Evolutionary conservation across 2,113 vertebrate species (phyloP).

Genomic region (Cygnus atratus): DNA sequence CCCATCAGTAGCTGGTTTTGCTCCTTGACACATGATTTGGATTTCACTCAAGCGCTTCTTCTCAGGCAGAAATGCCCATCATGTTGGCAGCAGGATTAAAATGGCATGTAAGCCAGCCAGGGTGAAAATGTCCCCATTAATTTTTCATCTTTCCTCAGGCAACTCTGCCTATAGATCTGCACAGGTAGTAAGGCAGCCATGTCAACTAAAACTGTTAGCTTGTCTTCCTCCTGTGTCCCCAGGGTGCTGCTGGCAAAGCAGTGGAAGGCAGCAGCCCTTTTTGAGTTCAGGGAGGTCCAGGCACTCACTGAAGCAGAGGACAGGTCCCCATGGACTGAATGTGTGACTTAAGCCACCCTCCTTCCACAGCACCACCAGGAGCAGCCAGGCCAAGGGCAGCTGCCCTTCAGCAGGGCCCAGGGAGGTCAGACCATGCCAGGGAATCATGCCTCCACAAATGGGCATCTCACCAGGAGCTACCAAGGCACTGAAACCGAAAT

Average conservation of each 20-base stretch:
- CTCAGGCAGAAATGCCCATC: conserved; percentile 36
- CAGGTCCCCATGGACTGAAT: neutral
- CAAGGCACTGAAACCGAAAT: neutral
- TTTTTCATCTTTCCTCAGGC: conserved; percentile 71
- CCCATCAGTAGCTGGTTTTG: neutral
- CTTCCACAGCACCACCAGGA: neutral
- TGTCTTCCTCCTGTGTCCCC: neutral
- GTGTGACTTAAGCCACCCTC: neutral
- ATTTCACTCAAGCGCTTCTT: conserved; percentile 17
- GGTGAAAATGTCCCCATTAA: conserved; percentile 71
- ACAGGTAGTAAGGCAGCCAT: conserved; percentile 49
- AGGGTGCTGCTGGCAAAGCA: fast-evolving
- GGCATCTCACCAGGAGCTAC: neutral
- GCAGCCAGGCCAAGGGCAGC: fast-evolving
- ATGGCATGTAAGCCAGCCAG: conserved; percentile 59
- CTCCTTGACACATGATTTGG: neutral
- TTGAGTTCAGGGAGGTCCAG: neutral
- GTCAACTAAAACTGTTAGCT: conserved; percentile 8
- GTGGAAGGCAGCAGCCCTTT: neutral
- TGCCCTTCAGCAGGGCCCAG: neutral
- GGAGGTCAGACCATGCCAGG: neutral
- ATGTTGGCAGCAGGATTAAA: conserved; percentile 56
- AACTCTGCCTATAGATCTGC: conserved; percentile 59
- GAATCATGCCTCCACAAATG: neutral
- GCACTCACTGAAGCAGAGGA: neutral